Percentiles rank a stretch among this genome's conserved stretches.
Conservation (phyloP, 2,888 invertebrate genomes). For the Melikaiella ostensackeni region DNA sequence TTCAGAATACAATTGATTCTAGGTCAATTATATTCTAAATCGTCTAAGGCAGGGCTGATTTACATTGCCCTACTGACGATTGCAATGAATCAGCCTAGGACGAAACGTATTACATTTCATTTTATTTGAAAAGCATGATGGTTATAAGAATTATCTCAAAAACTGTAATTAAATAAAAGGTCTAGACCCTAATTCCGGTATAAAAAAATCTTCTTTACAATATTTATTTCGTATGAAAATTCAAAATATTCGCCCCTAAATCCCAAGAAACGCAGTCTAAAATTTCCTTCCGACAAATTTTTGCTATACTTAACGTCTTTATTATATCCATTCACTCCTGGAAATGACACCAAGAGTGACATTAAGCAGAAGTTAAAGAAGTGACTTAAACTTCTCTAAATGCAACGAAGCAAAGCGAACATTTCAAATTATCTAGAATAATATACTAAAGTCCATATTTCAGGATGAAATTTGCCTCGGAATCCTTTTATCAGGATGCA, state of each 20-base stretch:
- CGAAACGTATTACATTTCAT: no score
- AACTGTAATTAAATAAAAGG: no score
- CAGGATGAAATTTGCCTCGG: not conserved
- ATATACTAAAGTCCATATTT: constrained; percentile 5
- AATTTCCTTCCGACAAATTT: not conserved
- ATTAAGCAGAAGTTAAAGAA: constrained; percentile 4
- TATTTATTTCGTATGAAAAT: constrained; percentile 32
- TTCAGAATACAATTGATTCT: no score
- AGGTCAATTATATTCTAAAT: no score
- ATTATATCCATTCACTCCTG: not conserved
- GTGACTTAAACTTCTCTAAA: constrained; percentile 9
- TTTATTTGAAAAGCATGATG: no score
- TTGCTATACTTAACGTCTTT: not conserved
- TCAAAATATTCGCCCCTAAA: constrained; percentile 28
- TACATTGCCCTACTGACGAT: no score
- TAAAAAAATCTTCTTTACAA: no score
- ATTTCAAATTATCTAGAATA: constrained; percentile 12
- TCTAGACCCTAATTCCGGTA: no score
- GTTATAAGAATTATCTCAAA: no score
- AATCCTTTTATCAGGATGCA: constrained; percentile 9
- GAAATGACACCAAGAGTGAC: not conserved
- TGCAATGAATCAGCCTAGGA: no score
- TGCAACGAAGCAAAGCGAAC: constrained; percentile 4
- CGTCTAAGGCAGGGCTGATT: no score
- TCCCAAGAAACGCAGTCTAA: not conserved